Percentiles rank a stretch among this genome's conserved stretches.
phyloP scores from a whole-genome alignment of 2,113 vertebrate species.

The Symphodus melops region DNA sequence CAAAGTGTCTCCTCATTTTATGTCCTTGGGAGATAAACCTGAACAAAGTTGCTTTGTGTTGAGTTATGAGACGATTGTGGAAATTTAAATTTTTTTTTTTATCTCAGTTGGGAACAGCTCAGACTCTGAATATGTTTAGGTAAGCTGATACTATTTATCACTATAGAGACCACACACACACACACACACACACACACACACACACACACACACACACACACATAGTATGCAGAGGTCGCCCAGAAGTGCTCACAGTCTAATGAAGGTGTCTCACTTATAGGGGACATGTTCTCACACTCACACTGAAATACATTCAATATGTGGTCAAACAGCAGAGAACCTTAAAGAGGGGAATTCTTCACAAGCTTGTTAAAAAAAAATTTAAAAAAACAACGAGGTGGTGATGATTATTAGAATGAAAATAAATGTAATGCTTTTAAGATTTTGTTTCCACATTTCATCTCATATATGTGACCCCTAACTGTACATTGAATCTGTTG shows the following conservation, averaged over 20 bases:
- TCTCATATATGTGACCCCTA: no score
- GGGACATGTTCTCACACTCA: background rate
- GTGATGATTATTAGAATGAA: no score
- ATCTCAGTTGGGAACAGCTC: conserved; percentile 3
- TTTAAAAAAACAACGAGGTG: no score
- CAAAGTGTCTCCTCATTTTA: conserved; percentile 50
- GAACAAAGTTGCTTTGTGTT: conserved; percentile 58
- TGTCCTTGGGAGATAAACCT: conserved; percentile 64
- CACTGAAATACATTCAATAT: background rate
- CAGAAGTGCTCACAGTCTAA: background rate
- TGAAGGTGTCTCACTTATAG: background rate
- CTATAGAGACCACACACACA: conserved; percentile 9
- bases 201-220: conserved; percentile 5
- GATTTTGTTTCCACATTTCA: no score
- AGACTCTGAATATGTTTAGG: conserved; percentile 24
- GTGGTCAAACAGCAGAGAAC: background rate
- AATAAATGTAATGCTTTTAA: no score
- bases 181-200: background rate
- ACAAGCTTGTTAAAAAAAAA: no score
- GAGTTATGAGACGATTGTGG: conserved; percentile 46
- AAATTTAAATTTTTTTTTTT: no score
- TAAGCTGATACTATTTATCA: conserved; percentile 34
- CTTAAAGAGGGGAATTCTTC: no score
- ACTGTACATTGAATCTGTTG: no score
- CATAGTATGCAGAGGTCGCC: background rate